Conservation (phyloP, 2,797 vertebrate genomes). For the Neosilurus mollespiculum region DNA sequence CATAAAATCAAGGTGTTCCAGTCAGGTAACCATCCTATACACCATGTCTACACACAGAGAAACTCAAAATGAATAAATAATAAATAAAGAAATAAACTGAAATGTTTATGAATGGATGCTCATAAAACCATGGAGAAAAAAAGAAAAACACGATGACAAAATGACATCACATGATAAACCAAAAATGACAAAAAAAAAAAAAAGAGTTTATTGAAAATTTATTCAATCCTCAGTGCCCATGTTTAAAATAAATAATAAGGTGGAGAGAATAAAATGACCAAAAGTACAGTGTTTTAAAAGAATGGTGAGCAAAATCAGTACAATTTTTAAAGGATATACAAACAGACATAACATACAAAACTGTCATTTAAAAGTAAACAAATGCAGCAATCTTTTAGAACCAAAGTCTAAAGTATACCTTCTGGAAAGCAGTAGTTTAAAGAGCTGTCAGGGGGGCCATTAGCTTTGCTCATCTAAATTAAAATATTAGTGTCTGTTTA, state of each 20-base stretch:
- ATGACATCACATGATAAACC: conserved; percentile 55
- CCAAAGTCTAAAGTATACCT: conserved; percentile 66
- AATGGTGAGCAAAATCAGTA: conserved; percentile 77
- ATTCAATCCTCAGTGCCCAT: conserved; percentile 84
- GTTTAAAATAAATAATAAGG: conserved; percentile 91
- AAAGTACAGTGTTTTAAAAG: conserved; percentile 79
- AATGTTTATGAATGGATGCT: conserved; percentile 2
- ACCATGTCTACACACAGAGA: conserved; percentile 5
- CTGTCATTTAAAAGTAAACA: conserved; percentile 69
- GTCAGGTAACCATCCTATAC: conserved; percentile 44
- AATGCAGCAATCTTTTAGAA: conserved; percentile 72
- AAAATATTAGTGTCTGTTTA: conserved; percentile 58
- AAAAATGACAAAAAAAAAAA: conserved; percentile 61
- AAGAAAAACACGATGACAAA: conserved; percentile 54
- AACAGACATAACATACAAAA: conserved; percentile 73
- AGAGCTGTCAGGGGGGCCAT: conserved; percentile 60
- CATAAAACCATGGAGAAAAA: conserved; percentile 48
- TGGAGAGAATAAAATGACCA: conserved; percentile 79
- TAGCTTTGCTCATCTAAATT: conserved; percentile 55
- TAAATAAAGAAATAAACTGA: background rate
- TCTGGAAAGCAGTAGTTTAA: conserved; percentile 71
- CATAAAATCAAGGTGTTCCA: conserved; percentile 57
- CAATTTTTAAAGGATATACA: conserved; percentile 82
- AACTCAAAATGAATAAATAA: background rate
- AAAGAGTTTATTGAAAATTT: conserved; percentile 84